Conservation (phyloP, 2,888 invertebrate species). For the Coelopa pilipes region DNA sequence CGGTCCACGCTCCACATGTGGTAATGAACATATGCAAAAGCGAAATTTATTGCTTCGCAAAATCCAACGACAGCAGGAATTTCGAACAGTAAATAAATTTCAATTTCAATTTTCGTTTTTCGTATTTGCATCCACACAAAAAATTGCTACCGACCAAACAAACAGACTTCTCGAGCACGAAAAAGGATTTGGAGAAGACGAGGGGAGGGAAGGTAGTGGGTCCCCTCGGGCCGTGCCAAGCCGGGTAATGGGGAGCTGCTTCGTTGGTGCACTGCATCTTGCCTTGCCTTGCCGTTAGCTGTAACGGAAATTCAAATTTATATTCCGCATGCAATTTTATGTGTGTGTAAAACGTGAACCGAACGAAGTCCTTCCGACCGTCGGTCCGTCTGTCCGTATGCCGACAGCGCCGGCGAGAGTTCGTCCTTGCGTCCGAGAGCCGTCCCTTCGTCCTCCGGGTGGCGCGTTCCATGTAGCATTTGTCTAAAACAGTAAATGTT, state of each 20-base stretch:
- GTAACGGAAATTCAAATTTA: slow-evolving; percentile 29
- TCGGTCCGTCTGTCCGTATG: too few species aligned
- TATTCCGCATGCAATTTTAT: slow-evolving; percentile 26
- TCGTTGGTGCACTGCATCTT: background rate
- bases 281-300: background rate
- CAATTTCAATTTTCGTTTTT: slow-evolving; percentile 39
- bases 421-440: background rate
- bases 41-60: slow-evolving; percentile 15
- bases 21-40: slow-evolving; percentile 20
- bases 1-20: slow-evolving; percentile 23
- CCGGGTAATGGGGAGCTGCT: too few species aligned
- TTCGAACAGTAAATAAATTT: slow-evolving; percentile 39
- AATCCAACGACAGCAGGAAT: slow-evolving; percentile 25
- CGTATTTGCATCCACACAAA: background rate
- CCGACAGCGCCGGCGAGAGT: too few species aligned
- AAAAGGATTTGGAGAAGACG: background rate
- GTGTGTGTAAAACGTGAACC: slow-evolving; percentile 21
- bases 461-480: slow-evolving; percentile 8
- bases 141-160: background rate
- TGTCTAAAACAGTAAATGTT: slow-evolving; percentile 26
- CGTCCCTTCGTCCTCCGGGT: background rate
- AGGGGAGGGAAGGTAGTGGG: background rate
- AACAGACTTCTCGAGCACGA: background rate
- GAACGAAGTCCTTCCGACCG: background rate
- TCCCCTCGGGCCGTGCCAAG: too few species aligned